phyloP scores from a whole-genome alignment of 2,113 vertebrate genomes.

The Plecturocebus donacophilus region DNA sequence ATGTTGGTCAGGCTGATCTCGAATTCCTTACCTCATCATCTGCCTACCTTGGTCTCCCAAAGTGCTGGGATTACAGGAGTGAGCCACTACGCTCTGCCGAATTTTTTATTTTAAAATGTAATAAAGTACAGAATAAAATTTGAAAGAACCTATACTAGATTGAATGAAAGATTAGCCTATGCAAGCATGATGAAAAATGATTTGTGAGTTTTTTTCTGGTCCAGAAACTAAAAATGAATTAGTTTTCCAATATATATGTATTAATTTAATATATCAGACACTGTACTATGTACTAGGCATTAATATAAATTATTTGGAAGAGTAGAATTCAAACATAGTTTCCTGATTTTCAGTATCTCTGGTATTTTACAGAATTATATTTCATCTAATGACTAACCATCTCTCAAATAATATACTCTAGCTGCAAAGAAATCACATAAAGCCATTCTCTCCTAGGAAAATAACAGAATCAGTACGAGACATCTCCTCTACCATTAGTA shows the following conservation, averaged over 20 bases:
- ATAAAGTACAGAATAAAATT: background rate
- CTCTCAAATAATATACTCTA: background rate
- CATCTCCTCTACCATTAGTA: background rate
- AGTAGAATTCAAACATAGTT: background rate
- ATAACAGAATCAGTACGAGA: background rate
- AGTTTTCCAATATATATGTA: background rate
- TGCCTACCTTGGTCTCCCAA: background rate
- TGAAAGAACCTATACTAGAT: background rate
- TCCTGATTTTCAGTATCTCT: background rate
- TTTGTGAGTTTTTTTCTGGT: background rate
- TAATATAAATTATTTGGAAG: background rate
- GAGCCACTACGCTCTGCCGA: background rate
- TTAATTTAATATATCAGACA: background rate
- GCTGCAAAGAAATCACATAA: background rate
- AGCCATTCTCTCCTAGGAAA: background rate
- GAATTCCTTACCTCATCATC: background rate
- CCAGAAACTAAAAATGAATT: background rate
- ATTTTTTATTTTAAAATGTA: constrained; percentile 22
- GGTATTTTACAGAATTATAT: background rate
- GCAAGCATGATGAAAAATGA: background rate
- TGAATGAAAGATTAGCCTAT: background rate
- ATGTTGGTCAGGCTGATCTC: background rate
- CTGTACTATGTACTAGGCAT: background rate
- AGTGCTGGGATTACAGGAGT: background rate
- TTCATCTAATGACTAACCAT: background rate